Evolutionary conservation across 2,888 invertebrate genomes (phyloP), one percentile per base, ranked within the genome.

Genomic region (Aradus depressus): DNA sequence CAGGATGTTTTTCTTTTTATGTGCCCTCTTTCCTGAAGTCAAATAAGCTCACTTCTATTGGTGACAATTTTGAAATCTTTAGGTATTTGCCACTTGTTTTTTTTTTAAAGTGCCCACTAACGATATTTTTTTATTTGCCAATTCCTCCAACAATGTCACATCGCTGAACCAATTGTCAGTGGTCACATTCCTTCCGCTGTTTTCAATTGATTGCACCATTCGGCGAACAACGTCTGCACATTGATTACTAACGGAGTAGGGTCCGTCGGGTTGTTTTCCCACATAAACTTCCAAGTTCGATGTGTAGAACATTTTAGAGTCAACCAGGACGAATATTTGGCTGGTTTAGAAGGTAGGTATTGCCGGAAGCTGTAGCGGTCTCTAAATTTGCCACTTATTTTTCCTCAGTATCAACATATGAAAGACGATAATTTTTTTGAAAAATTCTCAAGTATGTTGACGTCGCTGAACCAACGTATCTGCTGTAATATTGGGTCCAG

Each of bases 81-180:
- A n/a, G n/a, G n/a, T n/a, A n/a, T n/a, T n/a, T n/a, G n/a, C 56
- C 19, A 34, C 26, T 42, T 59, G 59, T 25, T 59, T 54, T 43
- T 52, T 57, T 55, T 14, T 54, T 25, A 44, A 12, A 12, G 44
- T 44, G 12, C 44, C 44, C 28, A 44, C 44, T 12, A 37, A 38
- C n/a, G 44, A 22, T n/a, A 25, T 18, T 32, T 32, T 18, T 55
- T 38, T 28, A 44, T 54, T 25, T 28, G 37, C 41, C 44, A 59
- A 54, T 14, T 50, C 18, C 28, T 31, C 22, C 34, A 56, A 28
- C 26, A 64, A 59, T 44, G 61, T 56, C n/a, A 44, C 16, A 23
- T 60, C 59, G 26, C 62, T 60, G 38, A 60, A 65, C 63, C 62
- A 64, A 59, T 61, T 61, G 43, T 61, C 60, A 21, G 54, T 44